Evolutionary conservation across 2,113 vertebrate species (phyloP).

Genomic region (Solea senegalensis): DNA sequence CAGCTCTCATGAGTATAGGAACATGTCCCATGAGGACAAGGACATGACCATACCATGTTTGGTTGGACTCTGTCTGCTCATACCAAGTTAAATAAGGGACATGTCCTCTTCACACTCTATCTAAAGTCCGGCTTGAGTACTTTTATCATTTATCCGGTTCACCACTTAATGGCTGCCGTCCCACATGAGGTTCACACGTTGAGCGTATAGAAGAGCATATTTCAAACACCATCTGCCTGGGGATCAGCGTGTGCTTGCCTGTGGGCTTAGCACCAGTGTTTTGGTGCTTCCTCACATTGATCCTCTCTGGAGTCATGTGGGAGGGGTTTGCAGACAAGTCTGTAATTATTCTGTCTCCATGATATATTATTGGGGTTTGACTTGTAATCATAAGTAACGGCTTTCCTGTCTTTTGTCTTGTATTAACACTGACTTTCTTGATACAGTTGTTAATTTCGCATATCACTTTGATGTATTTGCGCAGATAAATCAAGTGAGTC

Average conservation of each 20-base stretch:
- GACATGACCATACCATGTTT: slow-evolving; percentile 8
- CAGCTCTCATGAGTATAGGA: not conserved
- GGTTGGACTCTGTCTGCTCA: slow-evolving; percentile 11
- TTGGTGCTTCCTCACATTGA: slow-evolving; percentile 52
- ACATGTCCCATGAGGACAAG: slow-evolving; percentile 13
- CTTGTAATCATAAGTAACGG: slow-evolving; percentile 34
- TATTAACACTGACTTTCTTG: not conserved
- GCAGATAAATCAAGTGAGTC: slow-evolving; percentile 13
- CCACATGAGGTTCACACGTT: not conserved
- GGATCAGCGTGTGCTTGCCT: slow-evolving; percentile 29
- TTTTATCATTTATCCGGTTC: slow-evolving; percentile 7
- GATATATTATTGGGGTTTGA: slow-evolving; percentile 60
- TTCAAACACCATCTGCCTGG: slow-evolving; percentile 12
- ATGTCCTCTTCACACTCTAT: slow-evolving; percentile 10
- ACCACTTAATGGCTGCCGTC: slow-evolving; percentile 17
- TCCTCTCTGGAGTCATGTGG: slow-evolving; percentile 65
- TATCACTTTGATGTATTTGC: not conserved
- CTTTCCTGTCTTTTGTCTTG: slow-evolving; percentile 17
- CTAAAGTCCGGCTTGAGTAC: not conserved
- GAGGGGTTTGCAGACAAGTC: slow-evolving; percentile 52
- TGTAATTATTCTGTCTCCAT: slow-evolving; percentile 69
- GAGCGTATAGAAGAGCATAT: slow-evolving; percentile 5
- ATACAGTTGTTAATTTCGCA: slow-evolving; percentile 3
- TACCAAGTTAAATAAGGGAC: not conserved
- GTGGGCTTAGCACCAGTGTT: slow-evolving; percentile 42